Evolutionary conservation across 2,113 vertebrate species (phyloP), one percentile per base, ranked within the genome.

Genomic region (Limanda limanda): DNA sequence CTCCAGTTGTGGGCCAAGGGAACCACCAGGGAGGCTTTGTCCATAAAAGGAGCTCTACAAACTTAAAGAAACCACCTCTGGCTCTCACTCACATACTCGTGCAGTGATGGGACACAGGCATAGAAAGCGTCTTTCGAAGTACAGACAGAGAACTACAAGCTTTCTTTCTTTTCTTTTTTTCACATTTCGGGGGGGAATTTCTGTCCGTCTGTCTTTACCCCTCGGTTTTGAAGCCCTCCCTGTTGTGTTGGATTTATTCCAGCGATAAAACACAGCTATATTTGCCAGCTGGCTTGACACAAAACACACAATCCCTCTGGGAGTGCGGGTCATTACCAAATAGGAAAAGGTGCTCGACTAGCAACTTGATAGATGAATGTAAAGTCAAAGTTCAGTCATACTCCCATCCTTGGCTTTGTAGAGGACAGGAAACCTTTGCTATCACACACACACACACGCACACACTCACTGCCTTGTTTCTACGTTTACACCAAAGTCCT

Each of bases 1-100:
- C 81, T 91, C 68, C 73, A 83, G 62, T 82, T 70, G 60, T n/a
- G 58, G 80, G 82, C 78, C 82, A 87, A 84, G 74, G 91, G 82
- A 93, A 91, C 71, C 85, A 84, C 89, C 79, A 73, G 48, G 75
- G 81, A 90, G 85, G 42, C 78, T 83, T 86, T 92, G 63, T 74
- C 94, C 94, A 82, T 94, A 94, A 87, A 94, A 94, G 94, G 93
- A 92, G 76, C 68, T 82, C 60, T 77, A 58, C 58, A 82, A 81
- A 86, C 81, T 70, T 69, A 58, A 56, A 92, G 84, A 86, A 86
- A 91, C 57, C 65, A 78, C 78, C 82, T 74, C 88, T 78, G 74
- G 15, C 71, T 82, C 51, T 78, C 13, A 4, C 27, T 54, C 63
- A 75, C 75, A 69, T 59, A 71, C 61, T n/a, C 1, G 9, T 11